Percentiles rank a stretch among this genome's conserved stretches.
These are phyloP conservation scores for Spinus pinus DNA, from an alignment of 2,797 vertebrate genomes.

Conservation along the genomic window DNA sequence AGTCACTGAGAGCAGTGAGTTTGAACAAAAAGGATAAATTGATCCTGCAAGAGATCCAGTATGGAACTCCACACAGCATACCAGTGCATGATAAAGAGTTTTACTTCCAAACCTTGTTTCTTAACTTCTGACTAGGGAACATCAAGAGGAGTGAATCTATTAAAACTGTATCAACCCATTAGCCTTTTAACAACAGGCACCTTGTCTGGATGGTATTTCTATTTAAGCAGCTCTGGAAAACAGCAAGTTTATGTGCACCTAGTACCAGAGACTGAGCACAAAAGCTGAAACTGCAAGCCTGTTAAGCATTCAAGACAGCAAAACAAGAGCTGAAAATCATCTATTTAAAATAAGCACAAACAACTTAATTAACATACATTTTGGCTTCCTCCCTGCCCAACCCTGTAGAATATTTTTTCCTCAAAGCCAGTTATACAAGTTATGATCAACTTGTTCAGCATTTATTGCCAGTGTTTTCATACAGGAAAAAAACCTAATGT, in stretches of 20 bases:
- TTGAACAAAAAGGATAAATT: constrained; percentile 13
- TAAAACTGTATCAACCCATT: not conserved
- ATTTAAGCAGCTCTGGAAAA: not conserved
- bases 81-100: not conserved
- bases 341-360: not conserved
- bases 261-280: not conserved
- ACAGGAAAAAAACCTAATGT: not conserved
- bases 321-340: not conserved
- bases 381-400: not conserved
- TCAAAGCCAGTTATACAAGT: not conserved
- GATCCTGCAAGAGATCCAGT: constrained; percentile 4
- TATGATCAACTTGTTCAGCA: not conserved
- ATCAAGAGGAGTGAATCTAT: not conserved
- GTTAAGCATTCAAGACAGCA: not conserved
- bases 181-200: not conserved
- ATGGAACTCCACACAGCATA: not conserved
- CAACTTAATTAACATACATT: not conserved
- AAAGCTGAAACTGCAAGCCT: not conserved
- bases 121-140: not conserved
- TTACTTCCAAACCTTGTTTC: not conserved
- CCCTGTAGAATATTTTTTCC: not conserved
- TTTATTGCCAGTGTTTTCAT: not conserved
- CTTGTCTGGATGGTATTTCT: not conserved
- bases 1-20: constrained; percentile 59
- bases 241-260: not conserved